Evolutionary conservation across 2,888 invertebrate species (phyloP), one percentile per base, ranked within the genome.

Genomic region (Plemyria rubiginata): DNA sequence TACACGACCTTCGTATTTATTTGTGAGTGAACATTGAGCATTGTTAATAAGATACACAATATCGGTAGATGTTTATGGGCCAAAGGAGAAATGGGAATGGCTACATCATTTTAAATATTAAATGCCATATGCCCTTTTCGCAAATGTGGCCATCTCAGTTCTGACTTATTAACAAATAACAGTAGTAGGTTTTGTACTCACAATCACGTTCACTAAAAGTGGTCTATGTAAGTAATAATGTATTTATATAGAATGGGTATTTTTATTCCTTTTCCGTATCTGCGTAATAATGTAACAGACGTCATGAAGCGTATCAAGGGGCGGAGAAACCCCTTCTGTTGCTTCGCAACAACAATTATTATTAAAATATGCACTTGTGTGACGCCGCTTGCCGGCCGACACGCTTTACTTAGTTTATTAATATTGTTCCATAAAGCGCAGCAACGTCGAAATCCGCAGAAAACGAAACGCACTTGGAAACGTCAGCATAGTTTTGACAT

Each of bases 41-140:
- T 70, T 72, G 73, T 74, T 80, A 76, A 78, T 81, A 77, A 76
- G 64, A 72, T 72, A 65, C 68, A 72, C 69, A 68, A 38, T 66
- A 73, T 70, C 57, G 66, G 54, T 50, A 46, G 54, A 54, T 62
- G 56, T 60, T 57, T 62, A 60, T 52, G 38, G 59, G 13, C 56
- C 38, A 54, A 54, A 53, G 61, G 60, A 57, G 65, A 49, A 51
- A 57, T 48, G 60, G 67, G 65, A 67, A 75, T 55, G 65, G 54
- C 54, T 60, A 63, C 54, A 68, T 71, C 54, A 67, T 60, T 59
- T 60, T 74, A 60, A 73, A 72, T 75, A 71, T 67, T 73, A 36
- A 65, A 73, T 68, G 62, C 66, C 69, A 68, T 32, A 22, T 49
- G 40, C 46, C 41, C 41, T 28, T 16, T 45, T 41, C 22, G 57